Evolutionary conservation across 2,888 invertebrate species (phyloP).

Genomic region (Hemicrepidius hirtus): DNA sequence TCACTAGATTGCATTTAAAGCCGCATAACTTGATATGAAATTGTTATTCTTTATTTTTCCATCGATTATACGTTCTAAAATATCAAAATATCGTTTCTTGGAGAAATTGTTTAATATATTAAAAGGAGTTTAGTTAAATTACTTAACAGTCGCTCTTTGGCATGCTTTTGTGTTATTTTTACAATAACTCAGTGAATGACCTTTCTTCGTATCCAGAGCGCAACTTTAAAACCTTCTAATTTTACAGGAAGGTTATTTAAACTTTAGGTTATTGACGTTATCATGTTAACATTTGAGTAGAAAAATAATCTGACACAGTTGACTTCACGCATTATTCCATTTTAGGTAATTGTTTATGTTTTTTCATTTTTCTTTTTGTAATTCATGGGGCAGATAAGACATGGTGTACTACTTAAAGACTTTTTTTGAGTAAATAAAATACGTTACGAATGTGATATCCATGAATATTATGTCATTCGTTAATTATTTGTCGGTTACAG

Average conservation of each 20-base stretch:
- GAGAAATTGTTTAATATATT: neutral
- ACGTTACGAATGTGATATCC: too few relatives aligned
- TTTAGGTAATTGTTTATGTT: too few relatives aligned
- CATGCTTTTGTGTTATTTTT: neutral
- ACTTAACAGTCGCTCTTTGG: neutral
- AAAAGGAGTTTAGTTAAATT: neutral
- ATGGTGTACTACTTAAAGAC: too few relatives aligned
- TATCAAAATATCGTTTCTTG: neutral
- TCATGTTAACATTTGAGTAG: neutral
- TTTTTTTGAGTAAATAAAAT: too few relatives aligned
- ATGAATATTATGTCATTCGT: constrained; percentile 20
- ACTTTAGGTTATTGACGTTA: neutral
- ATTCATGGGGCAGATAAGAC: too few relatives aligned
- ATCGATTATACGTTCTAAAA: neutral
- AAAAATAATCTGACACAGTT: too few relatives aligned
- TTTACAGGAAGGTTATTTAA: neutral
- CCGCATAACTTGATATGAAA: constrained; percentile 2
- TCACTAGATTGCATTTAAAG: constrained; percentile 31
- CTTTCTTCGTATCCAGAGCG: too few relatives aligned
- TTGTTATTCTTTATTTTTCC: neutral
- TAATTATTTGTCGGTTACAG: constrained; percentile 21
- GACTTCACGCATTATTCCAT: too few relatives aligned
- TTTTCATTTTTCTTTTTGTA: too few relatives aligned
- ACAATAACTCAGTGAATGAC: neutral
- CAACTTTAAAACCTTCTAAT: neutral